A percentile compares a stretch with the other conserved stretches of the same genome.
These are phyloP conservation scores for Capitella teleta DNA, from an alignment of 1,140 invertebrate genomes.

Conservation along the genomic window DNA sequence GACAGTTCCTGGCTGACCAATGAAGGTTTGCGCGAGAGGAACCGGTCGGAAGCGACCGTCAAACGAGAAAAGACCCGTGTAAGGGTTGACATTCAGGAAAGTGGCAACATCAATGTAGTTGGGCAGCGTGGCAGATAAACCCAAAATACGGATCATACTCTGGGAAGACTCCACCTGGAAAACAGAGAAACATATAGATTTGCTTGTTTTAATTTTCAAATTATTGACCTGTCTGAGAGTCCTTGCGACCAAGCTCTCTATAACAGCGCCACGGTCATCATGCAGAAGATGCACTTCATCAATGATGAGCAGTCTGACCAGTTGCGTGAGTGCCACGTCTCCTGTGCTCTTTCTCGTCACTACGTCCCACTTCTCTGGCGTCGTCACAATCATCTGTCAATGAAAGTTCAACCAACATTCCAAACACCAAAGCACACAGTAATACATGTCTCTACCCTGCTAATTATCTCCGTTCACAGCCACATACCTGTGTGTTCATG, in stretches of 20 bases:
- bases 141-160: conserved; percentile 95
- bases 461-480: too few species aligned
- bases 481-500: conserved; percentile 66
- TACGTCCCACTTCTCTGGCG: conserved; percentile 99
- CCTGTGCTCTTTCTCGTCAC: conserved; percentile 89
- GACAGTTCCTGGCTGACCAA: conserved; percentile 23
- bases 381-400: conserved; percentile 92
- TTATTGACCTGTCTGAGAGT: conserved; percentile 68
- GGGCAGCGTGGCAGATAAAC: conserved; percentile 91
- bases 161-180: conserved; percentile 79
- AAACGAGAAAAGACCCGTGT: conserved; percentile 90
- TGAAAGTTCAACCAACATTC: too few species aligned
- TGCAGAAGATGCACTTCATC: conserved; percentile 98
- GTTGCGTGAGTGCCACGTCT: conserved; percentile 76
- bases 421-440: too few species aligned
- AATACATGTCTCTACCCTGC: too few species aligned
- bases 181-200: background rate
- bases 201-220: background rate
- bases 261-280: conserved; percentile 91
- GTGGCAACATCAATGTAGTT: conserved; percentile 94
- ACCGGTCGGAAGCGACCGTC: conserved; percentile 93
- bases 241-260: conserved; percentile 91
- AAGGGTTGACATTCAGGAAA: conserved; percentile 87
- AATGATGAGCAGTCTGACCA: conserved; percentile 91
- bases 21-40: conserved; percentile 65